Evolutionary conservation across 1,140 invertebrate genomes (phyloP).

Genomic region (Orussus abietinus): DNA sequence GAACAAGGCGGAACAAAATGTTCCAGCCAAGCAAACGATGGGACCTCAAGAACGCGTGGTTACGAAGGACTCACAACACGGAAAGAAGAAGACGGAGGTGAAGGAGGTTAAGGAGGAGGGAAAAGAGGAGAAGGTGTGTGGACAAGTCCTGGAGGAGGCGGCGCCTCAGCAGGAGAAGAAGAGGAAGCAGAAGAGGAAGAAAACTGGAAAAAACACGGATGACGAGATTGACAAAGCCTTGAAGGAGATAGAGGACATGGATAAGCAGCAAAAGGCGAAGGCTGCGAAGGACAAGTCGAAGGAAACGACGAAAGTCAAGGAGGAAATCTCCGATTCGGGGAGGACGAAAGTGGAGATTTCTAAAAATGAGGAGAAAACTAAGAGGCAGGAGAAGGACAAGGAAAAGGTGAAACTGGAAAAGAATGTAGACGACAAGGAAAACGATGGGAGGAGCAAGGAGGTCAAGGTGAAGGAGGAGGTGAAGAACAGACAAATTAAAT

Average conservation of each 20-base stretch:
- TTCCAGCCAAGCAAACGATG: constrained; percentile 5
- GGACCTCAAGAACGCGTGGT: background rate
- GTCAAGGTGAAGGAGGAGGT: background rate
- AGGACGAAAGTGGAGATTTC: constrained; percentile 3
- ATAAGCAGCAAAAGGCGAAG: constrained; percentile 45
- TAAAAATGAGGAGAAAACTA: constrained; percentile 9
- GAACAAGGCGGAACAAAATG: background rate
- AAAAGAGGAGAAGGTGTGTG: constrained; percentile 12
- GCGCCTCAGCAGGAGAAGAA: constrained; percentile 36
- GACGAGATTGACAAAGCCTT: constrained; percentile 62
- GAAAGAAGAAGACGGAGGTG: constrained; percentile 1
- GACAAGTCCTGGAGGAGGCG: constrained; percentile 16
- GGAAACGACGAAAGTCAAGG: constrained; percentile 20
- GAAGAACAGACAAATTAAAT: constrained; percentile 5
- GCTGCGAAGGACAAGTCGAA: constrained; percentile 29
- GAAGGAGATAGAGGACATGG: constrained; percentile 56
- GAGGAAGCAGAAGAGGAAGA: constrained; percentile 51
- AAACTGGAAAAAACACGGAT: constrained; percentile 41
- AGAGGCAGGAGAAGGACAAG: constrained; percentile 13
- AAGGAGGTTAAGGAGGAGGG: constrained; percentile 7
- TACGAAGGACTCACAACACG: background rate
- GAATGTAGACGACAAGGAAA: background rate
- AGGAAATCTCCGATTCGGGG: background rate
- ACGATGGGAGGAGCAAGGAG: background rate
- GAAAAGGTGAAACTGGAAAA: constrained; percentile 20